Base-by-base conservation (phyloP, 1,140 invertebrate species). In the Pectinophora gossypiella region DNA sequence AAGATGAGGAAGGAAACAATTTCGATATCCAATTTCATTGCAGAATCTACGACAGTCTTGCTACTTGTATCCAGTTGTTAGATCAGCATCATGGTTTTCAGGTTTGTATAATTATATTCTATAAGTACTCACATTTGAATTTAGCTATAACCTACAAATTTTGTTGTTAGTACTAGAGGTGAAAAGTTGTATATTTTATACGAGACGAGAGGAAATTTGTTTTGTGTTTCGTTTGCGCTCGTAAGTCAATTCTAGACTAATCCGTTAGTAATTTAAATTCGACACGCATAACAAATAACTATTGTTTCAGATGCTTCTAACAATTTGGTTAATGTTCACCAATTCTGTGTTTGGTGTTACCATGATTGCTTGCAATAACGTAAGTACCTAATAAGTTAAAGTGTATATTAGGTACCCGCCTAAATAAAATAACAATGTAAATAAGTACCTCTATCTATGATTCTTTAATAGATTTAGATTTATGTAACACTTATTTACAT, bases 311-410 rank as follows among this genome's bases (percentile, higher is more conserved):
- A 48, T 80, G n/a, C 43, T 83, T 22, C 19, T 78, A 3, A 60
- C 56, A 18, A 63, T 79, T 44, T 83, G 79, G 79, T 52, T 75
- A 32, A 77, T 76, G 66, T 80, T 83, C 60, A 70, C 74, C 6
- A 69, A 63, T 54, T 68, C 65, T 23, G 72, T 81, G 12, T 55
- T 64, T 49, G 67, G 68, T 9, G 57, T 73, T 6, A 72, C 79
- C 13, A 43, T 83, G 12, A 63, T 79, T 13, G 55, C 55, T 44
- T 65, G 60, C 32, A 54, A 67, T 13, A 48, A 69, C 66, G 77
- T 80, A 67, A 56, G 47, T 40, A 27, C 5, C n/a, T n/a, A n/a
- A n/a, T n/a, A n/a, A n/a, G n/a, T n/a, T n/a, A n/a, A n/a, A n/a
- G n/a, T n/a, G n/a, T n/a, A n/a, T n/a, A n/a, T n/a, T n/a, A n/a